Evolutionary conservation across 2,888 invertebrate species (phyloP).

Genomic region (Papilio protenor): DNA sequence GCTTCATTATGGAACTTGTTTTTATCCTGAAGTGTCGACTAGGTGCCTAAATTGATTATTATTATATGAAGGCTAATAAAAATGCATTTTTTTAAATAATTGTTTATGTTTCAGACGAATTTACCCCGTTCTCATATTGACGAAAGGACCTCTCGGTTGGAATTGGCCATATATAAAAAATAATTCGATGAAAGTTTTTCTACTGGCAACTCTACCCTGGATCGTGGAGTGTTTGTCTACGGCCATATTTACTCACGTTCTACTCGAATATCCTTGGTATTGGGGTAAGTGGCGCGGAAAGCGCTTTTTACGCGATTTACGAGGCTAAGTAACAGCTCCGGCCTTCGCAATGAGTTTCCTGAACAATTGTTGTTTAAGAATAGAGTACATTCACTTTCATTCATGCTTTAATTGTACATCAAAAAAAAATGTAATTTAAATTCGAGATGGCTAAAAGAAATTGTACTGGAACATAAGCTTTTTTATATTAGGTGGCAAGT

Average conservation of each 20-base stretch:
- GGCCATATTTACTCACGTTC: slow-evolving; percentile 72
- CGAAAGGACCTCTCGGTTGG: slow-evolving; percentile 79
- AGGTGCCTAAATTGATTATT: background rate
- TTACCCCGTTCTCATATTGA: slow-evolving; percentile 80
- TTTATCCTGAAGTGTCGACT: background rate
- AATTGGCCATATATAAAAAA: slow-evolving; percentile 80
- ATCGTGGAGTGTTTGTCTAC: slow-evolving; percentile 76
- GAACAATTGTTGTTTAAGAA: slow-evolving; percentile 30
- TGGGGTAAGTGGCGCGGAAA: slow-evolving; percentile 71
- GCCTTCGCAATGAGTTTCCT: slow-evolving; percentile 20
- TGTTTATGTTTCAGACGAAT: slow-evolving; percentile 70
- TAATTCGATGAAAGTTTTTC: slow-evolving; percentile 78
- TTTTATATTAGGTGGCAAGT: no score
- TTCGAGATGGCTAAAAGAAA: background rate
- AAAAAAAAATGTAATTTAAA: slow-evolving; percentile 10
- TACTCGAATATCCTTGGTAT: slow-evolving; percentile 79
- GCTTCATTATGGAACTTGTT: background rate
- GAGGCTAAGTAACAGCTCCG: slow-evolving; percentile 30
- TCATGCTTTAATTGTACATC: slow-evolving; percentile 19
- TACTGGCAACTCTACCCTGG: slow-evolving; percentile 80
- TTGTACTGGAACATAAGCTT: background rate
- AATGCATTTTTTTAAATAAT: slow-evolving; percentile 21
- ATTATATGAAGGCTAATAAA: background rate
- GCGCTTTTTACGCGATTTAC: slow-evolving; percentile 40
- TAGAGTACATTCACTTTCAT: slow-evolving; percentile 11